Conservation (phyloP, 2,797 vertebrate genomes). For the Potorous gilbertii region DNA sequence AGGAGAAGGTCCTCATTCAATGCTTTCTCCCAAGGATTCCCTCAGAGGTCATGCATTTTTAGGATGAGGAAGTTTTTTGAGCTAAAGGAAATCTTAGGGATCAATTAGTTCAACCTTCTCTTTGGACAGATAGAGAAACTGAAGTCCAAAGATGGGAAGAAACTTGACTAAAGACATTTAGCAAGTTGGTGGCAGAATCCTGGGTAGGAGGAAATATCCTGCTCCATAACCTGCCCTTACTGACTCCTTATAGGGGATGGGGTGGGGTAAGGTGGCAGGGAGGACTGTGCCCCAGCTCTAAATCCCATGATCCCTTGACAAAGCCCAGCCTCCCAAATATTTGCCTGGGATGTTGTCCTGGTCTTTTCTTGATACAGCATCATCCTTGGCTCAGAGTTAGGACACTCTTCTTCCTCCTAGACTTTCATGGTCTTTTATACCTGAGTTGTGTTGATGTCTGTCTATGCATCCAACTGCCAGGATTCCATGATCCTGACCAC, state of each 20-base stretch:
- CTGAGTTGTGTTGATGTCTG: not conserved
- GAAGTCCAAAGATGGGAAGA: not conserved
- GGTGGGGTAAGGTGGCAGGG: not conserved
- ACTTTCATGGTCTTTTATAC: not conserved
- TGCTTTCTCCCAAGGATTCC: not conserved
- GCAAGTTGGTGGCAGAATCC: not conserved
- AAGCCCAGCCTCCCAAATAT: not conserved
- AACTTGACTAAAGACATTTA: not conserved
- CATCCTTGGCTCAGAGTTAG: constrained; percentile 52
- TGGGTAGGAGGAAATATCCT: not conserved
- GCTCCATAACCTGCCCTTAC: not conserved
- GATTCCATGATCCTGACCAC: not conserved
- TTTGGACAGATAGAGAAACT: not conserved
- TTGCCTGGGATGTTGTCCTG: not conserved
- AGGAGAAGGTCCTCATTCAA: not conserved
- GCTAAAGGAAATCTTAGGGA: not conserved
- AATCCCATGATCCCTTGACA: not conserved
- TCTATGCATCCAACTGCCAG: not conserved
- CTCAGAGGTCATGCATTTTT: not conserved
- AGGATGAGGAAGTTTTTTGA: not conserved
- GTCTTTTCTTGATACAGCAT: not conserved
- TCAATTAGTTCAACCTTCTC: not conserved
- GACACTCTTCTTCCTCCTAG: not conserved
- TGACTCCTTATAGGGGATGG: not conserved
- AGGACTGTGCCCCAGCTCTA: not conserved